Evolutionary conservation across 35 echinoderm and acorn worm genomes (phyloP), one percentile per base, ranked within the genome.

Genomic region (Nesometra sesokonis): DNA sequence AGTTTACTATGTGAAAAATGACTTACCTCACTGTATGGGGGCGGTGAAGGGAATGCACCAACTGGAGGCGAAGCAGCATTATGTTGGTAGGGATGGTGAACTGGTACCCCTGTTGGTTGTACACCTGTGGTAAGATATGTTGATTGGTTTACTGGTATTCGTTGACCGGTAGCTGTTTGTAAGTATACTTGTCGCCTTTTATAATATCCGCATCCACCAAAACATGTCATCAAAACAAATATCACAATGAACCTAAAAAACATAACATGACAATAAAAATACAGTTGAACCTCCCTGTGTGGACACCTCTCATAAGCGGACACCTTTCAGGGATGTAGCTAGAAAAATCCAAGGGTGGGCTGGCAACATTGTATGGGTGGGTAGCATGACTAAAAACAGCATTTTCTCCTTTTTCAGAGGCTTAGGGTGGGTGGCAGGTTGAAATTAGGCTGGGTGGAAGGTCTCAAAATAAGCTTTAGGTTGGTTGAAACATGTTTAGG

Each of bases 21-120:
- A 13, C 78, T 91, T 82, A 91, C 90, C 90, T 91, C 90, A 87
- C 85, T 91, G 80, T 91, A 87, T 52, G 90, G 78, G 78, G 90
- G 90, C 0, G 90, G 90, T 19, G 78, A 81, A 31, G 80, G 90
- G 85, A 86, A 87, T 34, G 32, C 27, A n/a, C 81, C 81, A 0
- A 17, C 36, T 30, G 81, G 81, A 21, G 17, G 80, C 35, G 15
- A 13, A 38, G 37, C 35, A 83, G 37, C 33, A 0, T 2, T 3
- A 0, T 34, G 81, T 37, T 30, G 32, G n/a, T 35, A 38, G 0
- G 35, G 34, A 35, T 39, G 3, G 35, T 83, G 81, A 17, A 36
- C 35, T 1, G 79, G 79, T 19, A 33, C 32, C 32, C 11, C 30
- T 0, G 80, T 33, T 32, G 80, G 17, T 36, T 37, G 34, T 39